A percentile compares a stretch with the other conserved stretches of the same genome.
phyloP scores from a whole-genome alignment of 92 coral and sea anemone genomes.

The Pocillopora meandrina region DNA sequence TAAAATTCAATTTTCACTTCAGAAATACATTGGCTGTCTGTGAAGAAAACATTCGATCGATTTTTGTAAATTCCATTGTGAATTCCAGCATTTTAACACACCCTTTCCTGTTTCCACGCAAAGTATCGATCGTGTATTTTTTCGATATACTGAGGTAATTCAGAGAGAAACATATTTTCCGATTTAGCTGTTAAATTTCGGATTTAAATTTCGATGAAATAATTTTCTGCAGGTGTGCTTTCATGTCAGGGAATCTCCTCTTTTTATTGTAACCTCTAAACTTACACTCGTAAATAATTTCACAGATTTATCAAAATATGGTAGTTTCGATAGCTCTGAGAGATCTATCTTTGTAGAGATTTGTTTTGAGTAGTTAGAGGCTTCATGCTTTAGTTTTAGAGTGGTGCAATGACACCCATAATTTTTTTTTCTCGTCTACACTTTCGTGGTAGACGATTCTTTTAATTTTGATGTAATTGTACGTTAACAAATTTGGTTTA shows the following conservation, averaged over 20 bases:
- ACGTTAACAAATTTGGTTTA: neutral
- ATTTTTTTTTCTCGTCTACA: too few species aligned
- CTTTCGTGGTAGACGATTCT: too few species aligned
- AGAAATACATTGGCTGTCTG: neutral
- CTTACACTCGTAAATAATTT: neutral
- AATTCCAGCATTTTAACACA: constrained; percentile 29
- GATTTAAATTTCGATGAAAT: too few species aligned
- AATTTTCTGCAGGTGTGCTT: neutral
- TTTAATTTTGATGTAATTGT: neutral
- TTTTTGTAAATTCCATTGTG: constrained; percentile 7
- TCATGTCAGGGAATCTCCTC: constrained; percentile 7
- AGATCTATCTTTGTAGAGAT: too few species aligned
- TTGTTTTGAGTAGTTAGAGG: too few species aligned
- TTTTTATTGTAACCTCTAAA: neutral
- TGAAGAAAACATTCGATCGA: neutral
- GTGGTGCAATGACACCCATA: too few species aligned
- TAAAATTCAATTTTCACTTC: neutral
- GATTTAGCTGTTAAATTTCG: too few species aligned
- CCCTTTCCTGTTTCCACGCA: constrained; percentile 21
- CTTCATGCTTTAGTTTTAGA: too few species aligned
- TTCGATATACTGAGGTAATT: neutral
- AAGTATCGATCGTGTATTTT: neutral
- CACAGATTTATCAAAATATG: neutral
- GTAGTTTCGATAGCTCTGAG: too few species aligned
- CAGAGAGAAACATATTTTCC: too few species aligned